Percentiles rank a stretch among this genome's conserved stretches.
Evolutionary conservation across 2,888 invertebrate genomes (phyloP).

Genomic region (Caenorhabditis sp.): DNA sequence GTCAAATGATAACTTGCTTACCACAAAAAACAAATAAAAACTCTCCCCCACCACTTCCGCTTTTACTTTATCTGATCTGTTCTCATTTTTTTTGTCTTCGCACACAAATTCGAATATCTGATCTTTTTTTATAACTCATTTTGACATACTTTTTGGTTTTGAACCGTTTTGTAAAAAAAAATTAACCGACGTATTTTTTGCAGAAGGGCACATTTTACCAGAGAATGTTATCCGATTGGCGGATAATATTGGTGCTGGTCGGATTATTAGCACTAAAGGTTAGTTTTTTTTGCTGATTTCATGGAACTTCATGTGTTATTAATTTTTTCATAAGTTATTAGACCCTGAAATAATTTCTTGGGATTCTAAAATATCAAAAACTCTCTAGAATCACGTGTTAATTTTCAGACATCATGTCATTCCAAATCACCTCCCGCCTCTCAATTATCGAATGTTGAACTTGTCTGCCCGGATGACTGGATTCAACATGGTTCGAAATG

Average conservation of each 20-base stretch:
- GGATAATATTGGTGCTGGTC: background rate
- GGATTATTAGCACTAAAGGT: background rate
- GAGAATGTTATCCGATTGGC: background rate
- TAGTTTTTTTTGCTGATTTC: conserved; percentile 1
- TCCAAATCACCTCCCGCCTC: conserved; percentile 17
- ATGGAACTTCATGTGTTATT: background rate
- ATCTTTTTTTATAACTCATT: background rate
- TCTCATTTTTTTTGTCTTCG: background rate
- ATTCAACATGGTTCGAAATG: conserved; percentile 64
- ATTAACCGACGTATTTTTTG: background rate
- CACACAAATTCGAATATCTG: background rate
- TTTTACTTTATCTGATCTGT: background rate
- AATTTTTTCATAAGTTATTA: conserved; percentile 1
- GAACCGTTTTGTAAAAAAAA: background rate
- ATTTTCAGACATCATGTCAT: too few species aligned
- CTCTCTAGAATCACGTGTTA: too few species aligned
- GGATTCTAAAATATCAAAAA: too few species aligned
- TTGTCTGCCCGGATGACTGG: conserved; percentile 69
- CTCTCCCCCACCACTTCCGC: background rate
- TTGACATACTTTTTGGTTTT: conserved; percentile 3
- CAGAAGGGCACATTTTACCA: background rate
- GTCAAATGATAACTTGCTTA: background rate
- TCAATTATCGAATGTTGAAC: conserved; percentile 49
- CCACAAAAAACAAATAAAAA: background rate
- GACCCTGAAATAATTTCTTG: background rate